These are phyloP conservation scores for Crocuta crocuta DNA, from an alignment of 2,113 vertebrate genomes.

Conservation along the genomic window DNA sequence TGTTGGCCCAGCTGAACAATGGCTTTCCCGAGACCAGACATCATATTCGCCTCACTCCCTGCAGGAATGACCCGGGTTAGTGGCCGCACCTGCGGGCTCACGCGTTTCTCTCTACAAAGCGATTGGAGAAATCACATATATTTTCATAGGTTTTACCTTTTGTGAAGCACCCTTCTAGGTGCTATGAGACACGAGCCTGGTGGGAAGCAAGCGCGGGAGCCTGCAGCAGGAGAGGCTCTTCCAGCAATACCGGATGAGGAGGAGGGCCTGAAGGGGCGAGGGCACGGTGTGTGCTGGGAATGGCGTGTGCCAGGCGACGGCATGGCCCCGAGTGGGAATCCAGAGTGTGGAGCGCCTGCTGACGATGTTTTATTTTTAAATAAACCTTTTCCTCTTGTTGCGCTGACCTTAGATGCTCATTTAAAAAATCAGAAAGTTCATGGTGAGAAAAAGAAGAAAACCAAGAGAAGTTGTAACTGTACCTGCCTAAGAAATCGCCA, in stretches of 20 bases:
- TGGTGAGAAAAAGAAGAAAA: background rate
- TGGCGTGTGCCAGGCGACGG: no score
- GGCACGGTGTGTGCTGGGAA: background rate
- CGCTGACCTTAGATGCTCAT: background rate
- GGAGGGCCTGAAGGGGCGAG: background rate
- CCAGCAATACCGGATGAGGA: rapidly evolving
- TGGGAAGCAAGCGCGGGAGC: no score
- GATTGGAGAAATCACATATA: background rate
- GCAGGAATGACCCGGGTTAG: rapidly evolving
- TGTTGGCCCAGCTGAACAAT: rapidly evolving
- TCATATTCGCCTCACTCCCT: rapidly evolving
- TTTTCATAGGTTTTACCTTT: background rate
- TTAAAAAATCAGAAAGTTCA: background rate
- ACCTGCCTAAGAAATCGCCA: background rate
- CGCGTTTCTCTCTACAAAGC: background rate
- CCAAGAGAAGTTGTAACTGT: no score
- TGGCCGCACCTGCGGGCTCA: rapidly evolving
- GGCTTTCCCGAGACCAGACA: no score
- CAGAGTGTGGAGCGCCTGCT: background rate
- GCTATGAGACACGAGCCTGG: background rate
- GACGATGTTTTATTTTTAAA: background rate
- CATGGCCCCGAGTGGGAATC: background rate
- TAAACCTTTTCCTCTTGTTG: background rate
- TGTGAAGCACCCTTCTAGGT: background rate
- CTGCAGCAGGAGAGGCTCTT: no score